Evolutionary conservation across 2,888 invertebrate genomes (phyloP).

Genomic region (Sicus ferrugineus): DNA sequence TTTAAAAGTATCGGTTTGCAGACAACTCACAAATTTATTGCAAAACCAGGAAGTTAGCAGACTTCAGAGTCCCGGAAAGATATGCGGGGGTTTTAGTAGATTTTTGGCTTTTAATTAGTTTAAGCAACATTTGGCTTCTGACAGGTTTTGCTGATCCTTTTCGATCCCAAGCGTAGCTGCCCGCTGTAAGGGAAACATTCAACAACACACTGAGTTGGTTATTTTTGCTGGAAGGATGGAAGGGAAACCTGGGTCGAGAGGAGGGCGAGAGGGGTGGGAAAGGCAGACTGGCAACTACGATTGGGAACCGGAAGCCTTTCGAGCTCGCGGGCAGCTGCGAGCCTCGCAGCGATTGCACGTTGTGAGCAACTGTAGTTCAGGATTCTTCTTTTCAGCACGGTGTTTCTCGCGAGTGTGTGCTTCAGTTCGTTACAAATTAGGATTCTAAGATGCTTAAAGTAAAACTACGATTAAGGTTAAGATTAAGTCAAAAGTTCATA

Average conservation of each 20-base stretch:
- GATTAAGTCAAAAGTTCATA: constrained; percentile 34
- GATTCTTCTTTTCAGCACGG: neutral
- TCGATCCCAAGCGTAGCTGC: too few species aligned
- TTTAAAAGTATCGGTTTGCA: neutral
- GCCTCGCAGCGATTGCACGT: neutral
- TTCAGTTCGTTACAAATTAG: constrained; percentile 6
- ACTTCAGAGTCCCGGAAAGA: neutral
- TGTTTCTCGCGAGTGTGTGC: neutral
- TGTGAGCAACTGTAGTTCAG: constrained; percentile 1
- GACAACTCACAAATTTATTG: neutral
- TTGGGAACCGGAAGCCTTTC: too few species aligned
- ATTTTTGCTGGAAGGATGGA: too few species aligned
- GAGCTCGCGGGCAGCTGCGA: too few species aligned
- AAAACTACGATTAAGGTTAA: constrained; percentile 16
- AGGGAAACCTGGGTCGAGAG: too few species aligned
- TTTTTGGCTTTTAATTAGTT: constrained; percentile 11
- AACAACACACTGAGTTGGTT: too few species aligned
- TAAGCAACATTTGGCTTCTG: neutral
- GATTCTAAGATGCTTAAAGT: constrained; percentile 6
- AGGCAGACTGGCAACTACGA: too few species aligned
- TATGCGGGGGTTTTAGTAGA: too few species aligned
- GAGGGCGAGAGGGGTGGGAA: too few species aligned
- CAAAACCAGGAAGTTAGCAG: neutral
- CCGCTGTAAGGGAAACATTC: too few species aligned
- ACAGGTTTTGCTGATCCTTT: too few species aligned